These are phyloP conservation scores for Parotocinclus haroldoi DNA, from an alignment of 2,797 vertebrate genomes.

Conservation along the genomic window DNA sequence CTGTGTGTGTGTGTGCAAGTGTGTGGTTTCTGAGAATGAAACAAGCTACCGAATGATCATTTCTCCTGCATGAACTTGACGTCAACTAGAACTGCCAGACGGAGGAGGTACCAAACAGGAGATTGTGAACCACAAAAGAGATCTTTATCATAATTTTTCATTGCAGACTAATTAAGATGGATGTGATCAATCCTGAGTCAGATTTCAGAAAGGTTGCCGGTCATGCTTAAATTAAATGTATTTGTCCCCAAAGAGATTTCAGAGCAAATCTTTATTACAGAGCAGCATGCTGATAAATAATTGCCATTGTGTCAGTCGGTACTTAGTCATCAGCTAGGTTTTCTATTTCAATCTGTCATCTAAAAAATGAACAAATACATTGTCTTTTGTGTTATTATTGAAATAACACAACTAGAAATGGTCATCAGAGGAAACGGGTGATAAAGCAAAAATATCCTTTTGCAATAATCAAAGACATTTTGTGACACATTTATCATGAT, in stretches of 20 bases:
- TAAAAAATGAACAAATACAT: background rate
- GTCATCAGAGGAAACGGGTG: too few relatives aligned
- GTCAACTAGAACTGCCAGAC: conserved; percentile 74
- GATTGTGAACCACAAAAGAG: background rate
- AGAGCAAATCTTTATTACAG: background rate
- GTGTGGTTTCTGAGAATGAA: conserved; percentile 52
- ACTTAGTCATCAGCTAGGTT: conserved; percentile 6
- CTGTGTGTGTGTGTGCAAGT: conserved; percentile 7
- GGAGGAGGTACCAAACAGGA: conserved; percentile 71
- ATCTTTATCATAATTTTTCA: background rate
- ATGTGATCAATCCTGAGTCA: background rate
- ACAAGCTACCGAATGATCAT: conserved; percentile 68
- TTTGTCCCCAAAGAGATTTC: too few relatives aligned
- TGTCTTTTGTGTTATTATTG: conserved; percentile 27
- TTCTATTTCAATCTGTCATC: conserved; percentile 6
- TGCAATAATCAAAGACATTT: too few relatives aligned
- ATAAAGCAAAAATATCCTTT: too few relatives aligned
- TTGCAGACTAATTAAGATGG: background rate
- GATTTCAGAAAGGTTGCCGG: background rate
- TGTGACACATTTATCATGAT: too few relatives aligned
- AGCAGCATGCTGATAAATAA: background rate
- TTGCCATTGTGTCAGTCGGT: conserved; percentile 7
- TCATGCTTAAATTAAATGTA: too few relatives aligned
- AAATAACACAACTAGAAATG: conserved; percentile 13
- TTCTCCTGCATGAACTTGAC: conserved; percentile 77